Evolutionary conservation across 2,113 vertebrate genomes (phyloP), one percentile per base, ranked within the genome.

Genomic region (Aptenodytes patagonicus): DNA sequence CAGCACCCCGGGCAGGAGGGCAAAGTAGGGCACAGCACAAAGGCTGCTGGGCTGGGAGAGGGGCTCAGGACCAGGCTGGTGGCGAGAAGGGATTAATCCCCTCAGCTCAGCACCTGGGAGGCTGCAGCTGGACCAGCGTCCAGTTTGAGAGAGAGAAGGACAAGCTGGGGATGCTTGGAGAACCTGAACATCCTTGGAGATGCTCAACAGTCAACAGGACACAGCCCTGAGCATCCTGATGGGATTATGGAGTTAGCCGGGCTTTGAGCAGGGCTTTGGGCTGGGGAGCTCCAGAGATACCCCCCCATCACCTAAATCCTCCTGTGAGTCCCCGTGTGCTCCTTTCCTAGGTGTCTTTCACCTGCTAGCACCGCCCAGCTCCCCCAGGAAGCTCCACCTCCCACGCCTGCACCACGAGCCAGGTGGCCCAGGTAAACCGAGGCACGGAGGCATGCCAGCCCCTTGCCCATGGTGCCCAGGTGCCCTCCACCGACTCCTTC

Each of bases 301-400:
- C 4, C 11, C 7, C 19, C 17, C 26, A 28, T 10, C 29, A 11
- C 25, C 51, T 11, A 36, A 89, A 54, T 40, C 49, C 68, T 36
- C 21, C 49, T 13, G 10, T 7, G 19, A 21, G 69, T 18, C 57
- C 8, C 38, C 5, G 1, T 0, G 0, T 70, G 49, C 17, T 28
- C 62, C 28, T 60, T 17, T 17, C 40, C 31, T 26, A 31, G 40
- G 32, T 36, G 36, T 24, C 31, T 38, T 58, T 58, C 26, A 21
- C 19, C 72, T 2, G 0, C 20, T 6, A 22, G 34, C 44, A 47
- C 0, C 3, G 32, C 15, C 34, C 36, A 52, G 25, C 55, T 46
- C 32, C 28, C 46, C 13, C 22, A 13, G 11, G 40, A 34, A 60
- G 24, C 42, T 57, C 36, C 31, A 32, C 8, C 38, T 83, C 68